These are phyloP conservation scores for Neodiprion virginianus DNA, from an alignment of 1,140 invertebrate genomes.

Conservation along the genomic window DNA sequence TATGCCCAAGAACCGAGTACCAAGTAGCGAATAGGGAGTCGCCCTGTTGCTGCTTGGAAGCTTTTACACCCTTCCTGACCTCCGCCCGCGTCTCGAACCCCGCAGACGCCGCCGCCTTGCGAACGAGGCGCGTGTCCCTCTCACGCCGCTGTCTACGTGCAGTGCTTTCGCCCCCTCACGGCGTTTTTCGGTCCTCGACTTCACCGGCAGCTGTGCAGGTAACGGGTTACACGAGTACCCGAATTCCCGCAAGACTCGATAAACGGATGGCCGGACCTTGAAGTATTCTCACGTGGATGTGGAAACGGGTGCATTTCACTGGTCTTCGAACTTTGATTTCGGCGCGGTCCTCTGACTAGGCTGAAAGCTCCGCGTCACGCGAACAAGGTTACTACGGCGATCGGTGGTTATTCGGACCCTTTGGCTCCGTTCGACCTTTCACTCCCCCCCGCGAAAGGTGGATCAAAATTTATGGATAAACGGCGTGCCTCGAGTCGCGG, in stretches of 20 bases:
- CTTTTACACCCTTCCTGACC: background rate
- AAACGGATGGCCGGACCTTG: background rate
- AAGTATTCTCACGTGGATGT: background rate
- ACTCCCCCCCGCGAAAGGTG: background rate
- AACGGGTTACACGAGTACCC: background rate
- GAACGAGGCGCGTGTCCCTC: background rate
- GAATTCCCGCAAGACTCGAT: background rate
- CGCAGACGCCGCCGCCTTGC: background rate
- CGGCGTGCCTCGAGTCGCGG: background rate
- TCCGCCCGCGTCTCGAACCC: background rate
- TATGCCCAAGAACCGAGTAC: background rate
- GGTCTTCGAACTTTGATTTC: too few relatives aligned
- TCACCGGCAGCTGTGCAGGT: background rate
- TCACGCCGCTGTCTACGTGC: too few relatives aligned
- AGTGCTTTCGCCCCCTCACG: background rate
- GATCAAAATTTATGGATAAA: background rate
- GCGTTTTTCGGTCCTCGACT: background rate
- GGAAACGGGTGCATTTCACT: too few relatives aligned
- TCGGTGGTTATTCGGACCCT: background rate
- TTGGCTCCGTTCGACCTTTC: background rate
- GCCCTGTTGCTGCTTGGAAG: background rate
- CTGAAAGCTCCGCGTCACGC: background rate
- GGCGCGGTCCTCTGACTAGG: background rate
- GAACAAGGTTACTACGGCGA: background rate
- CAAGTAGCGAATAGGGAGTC: background rate